A percentile compares a stretch with the other conserved stretches of the same genome.
These are phyloP conservation scores for Periplaneta americana DNA, from an alignment of 1,140 invertebrate genomes.

Conservation along the genomic window DNA sequence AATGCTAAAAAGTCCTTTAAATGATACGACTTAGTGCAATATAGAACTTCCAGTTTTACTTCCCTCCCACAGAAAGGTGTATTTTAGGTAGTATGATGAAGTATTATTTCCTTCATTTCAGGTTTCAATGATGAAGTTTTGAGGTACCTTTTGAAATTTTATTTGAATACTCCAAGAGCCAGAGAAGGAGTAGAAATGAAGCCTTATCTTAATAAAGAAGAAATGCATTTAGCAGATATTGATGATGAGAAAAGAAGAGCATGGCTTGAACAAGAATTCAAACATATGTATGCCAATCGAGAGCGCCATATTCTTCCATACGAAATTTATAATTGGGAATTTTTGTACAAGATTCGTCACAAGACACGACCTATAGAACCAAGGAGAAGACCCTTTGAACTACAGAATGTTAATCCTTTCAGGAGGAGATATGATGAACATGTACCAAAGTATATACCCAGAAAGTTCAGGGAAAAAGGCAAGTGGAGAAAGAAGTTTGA, in stretches of 20 bases:
- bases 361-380: conserved; percentile 59
- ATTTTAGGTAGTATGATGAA: no score
- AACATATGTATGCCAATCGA: conserved; percentile 58
- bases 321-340: conserved; percentile 70
- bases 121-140: conserved; percentile 75
- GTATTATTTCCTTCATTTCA: conserved; percentile 20
- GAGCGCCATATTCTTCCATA: conserved; percentile 50
- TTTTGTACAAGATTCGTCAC: conserved; percentile 65
- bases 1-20: no score
- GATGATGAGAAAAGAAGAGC: conserved; percentile 53
- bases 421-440: conserved; percentile 56
- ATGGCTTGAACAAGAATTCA: conserved; percentile 63
- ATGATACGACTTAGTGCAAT: no score
- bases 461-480: conserved; percentile 22
- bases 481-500: not conserved
- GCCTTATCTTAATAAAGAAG: conserved; percentile 59
- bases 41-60: no score
- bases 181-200: conserved; percentile 58
- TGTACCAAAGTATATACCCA: conserved; percentile 59
- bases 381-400: conserved; percentile 60
- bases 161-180: conserved; percentile 59
- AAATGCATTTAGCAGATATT: conserved; percentile 59
- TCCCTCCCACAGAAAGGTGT: no score
- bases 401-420: conserved; percentile 45
- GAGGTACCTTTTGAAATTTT: conserved; percentile 66